Base-by-base conservation (phyloP, 2,113 vertebrate genomes). In the Malurus elegans region DNA sequence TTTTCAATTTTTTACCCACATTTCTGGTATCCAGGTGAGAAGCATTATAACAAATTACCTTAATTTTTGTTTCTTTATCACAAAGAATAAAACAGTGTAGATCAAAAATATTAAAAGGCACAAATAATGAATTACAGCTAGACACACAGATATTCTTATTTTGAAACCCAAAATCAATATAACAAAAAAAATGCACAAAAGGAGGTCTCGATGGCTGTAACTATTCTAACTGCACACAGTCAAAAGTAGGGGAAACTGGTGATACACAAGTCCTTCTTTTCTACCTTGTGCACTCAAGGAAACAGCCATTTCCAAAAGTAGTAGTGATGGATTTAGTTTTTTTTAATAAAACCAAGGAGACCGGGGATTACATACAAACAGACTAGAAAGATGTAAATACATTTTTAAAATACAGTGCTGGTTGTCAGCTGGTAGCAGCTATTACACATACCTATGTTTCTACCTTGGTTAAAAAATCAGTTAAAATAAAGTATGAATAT, bases 281-380 rank as follows among this genome's bases (percentile, higher is more conserved):
- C 54, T 25, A 80, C 7, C 15, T 62, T 14, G 32, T 2, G 5
- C 38, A 78, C 26, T 47, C 28, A 60, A 88, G 17, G 9, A 12
- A 61, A 78, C 0, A 0, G 10, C 9, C 12, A 76, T 20, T 84
- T 73, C 51, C 26, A 89, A 84, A 67, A 14, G 78, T 0, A 28
- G 3, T 8, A 54, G 8, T 8, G 10, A 64, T 6, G 4, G 11
- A 31, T 31, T 75, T 23, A 12, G 72, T 44, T 53, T 48, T n/a
- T 38, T 64, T 65, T 4, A 64, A 57, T 32, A 64, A 36, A 65
- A 66, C 3, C 5, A 76, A 42, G 0, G 1, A 88, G 18, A 51
- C 31, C 20, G 16, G 1, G 9, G 21, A 71, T 82, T 40, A 60
- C 12, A 44, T 10, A 28, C 4, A 70, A 26, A 26, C 51, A 73